Evolutionary conservation across 2,113 vertebrate species (phyloP), one percentile per base, ranked within the genome.

Genomic region (Dolichotis patagonum): DNA sequence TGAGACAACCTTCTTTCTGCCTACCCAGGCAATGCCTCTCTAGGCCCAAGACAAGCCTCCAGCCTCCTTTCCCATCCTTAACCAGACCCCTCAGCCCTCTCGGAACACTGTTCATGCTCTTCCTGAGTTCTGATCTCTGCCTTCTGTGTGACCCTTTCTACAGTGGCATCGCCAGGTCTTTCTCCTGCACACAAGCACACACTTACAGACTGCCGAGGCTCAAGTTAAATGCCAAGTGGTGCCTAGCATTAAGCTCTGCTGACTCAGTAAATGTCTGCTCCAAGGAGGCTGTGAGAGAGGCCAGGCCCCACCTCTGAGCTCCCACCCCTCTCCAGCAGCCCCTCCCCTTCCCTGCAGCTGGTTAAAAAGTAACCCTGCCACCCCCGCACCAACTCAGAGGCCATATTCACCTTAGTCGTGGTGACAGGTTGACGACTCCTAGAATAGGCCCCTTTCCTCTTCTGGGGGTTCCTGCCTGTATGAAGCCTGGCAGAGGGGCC

Each of bases 351-450:
- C 69, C 84, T 95, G 93, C 91, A 96, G 97, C 96, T 96, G 96
- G 86, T 67, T 97, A 93, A 94, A 97, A 91, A 69, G 87, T 94
- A 93, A 94, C 69, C 80, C 46, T 81, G 88, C 54, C 19, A 20
- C 65, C 49, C 88, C 30, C 12, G 75, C 86, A 65, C 67, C 80
- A 91, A 69, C 90, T 95, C 96, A 82, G 95, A 97, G 96, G 96
- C 96, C 94, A 83, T 97, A 98, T 98, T 98, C 97, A 97, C 97
- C 96, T 97, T 32, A 58, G 93, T 97, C 54, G 97, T 97, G 98
- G 98, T 99, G 98, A 99, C 98, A 99, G 98, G 98, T 99, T 99
- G 98, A 98, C 96, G 97, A 96, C 97, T 98, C 97, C 98, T 98
- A 82, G 98, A 98, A 99, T 98, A 98, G 97, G 96, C 98, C 97